Evolutionary conservation across 2,888 invertebrate genomes (phyloP).

Genomic region (Ferdinandea cuprea): DNA sequence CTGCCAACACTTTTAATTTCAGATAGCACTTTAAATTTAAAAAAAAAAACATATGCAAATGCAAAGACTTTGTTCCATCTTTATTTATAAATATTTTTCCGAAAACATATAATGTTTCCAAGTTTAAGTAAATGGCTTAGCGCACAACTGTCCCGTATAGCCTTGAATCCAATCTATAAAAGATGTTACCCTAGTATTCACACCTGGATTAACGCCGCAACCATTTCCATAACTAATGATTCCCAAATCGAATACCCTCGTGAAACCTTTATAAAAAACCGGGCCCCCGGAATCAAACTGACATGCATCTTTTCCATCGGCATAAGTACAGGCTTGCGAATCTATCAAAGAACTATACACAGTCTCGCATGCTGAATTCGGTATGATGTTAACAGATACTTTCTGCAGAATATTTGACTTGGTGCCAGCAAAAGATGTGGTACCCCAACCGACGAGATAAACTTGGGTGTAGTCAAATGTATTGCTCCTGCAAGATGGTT

Average conservation of each 20-base stretch:
- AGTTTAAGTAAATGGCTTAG: constrained; percentile 43
- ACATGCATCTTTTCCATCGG: constrained; percentile 83
- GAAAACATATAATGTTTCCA: too few relatives aligned
- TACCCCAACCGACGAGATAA: constrained; percentile 84
- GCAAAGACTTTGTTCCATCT: too few relatives aligned
- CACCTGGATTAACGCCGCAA: constrained; percentile 84
- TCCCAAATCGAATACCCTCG: constrained; percentile 83
- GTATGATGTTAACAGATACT: constrained; percentile 76
- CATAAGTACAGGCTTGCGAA: constrained; percentile 82
- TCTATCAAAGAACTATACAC: constrained; percentile 9
- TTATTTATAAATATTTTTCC: too few relatives aligned
- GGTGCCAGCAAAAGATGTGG: constrained; percentile 83
- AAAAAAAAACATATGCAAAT: too few relatives aligned
- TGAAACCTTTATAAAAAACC: constrained; percentile 81
- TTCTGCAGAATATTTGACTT: constrained; percentile 84
- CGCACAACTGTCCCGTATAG: constrained; percentile 56
- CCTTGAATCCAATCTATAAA: constrained; percentile 85
- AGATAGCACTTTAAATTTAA: too few relatives aligned
- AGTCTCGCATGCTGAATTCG: constrained; percentile 28
- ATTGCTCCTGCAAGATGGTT: constrained; percentile 64
- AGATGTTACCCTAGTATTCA: constrained; percentile 85
- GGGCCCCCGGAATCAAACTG: constrained; percentile 85
- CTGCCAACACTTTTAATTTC: too few relatives aligned
- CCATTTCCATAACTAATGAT: constrained; percentile 84
- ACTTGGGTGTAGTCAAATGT: constrained; percentile 77